Evolutionary conservation across 2,888 invertebrate species (phyloP).

Genomic region (Eupithecia abbreviata): DNA sequence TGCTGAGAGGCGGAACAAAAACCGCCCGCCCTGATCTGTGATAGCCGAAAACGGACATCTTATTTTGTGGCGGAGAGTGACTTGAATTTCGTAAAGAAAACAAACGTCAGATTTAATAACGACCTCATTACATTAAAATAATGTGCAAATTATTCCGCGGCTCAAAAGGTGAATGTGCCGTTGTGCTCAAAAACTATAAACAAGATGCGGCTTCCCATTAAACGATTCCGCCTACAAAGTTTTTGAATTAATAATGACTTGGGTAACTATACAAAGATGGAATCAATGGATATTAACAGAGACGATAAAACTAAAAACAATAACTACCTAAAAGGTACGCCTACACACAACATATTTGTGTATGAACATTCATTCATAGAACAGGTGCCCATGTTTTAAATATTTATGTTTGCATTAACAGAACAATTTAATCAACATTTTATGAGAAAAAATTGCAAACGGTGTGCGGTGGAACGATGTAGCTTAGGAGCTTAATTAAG

Average conservation of each 20-base stretch:
- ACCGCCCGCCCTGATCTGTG: constrained; percentile 57
- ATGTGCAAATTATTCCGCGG: constrained; percentile 41
- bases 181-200: constrained; percentile 53
- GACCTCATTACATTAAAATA: constrained; percentile 28
- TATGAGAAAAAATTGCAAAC: background rate
- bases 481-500: background rate
- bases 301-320: constrained; percentile 27
- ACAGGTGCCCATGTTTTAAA: constrained; percentile 7
- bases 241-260: constrained; percentile 22
- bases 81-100: constrained; percentile 23
- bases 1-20: constrained; percentile 64
- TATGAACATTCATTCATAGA: constrained; percentile 20
- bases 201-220: constrained; percentile 57
- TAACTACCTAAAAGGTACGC: constrained; percentile 16
- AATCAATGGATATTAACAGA: constrained; percentile 21
- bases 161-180: constrained; percentile 49
- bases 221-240: constrained; percentile 56
- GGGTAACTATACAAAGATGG: constrained; percentile 17
- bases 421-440: background rate
- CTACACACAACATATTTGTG: constrained; percentile 23
- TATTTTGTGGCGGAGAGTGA: constrained; percentile 18
- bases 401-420: background rate
- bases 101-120: constrained; percentile 29
- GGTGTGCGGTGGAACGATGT: background rate
- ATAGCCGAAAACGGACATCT: constrained; percentile 60